Evolutionary conservation across 2,113 vertebrate species (phyloP).

Genomic region (Ammodytes dubius): DNA sequence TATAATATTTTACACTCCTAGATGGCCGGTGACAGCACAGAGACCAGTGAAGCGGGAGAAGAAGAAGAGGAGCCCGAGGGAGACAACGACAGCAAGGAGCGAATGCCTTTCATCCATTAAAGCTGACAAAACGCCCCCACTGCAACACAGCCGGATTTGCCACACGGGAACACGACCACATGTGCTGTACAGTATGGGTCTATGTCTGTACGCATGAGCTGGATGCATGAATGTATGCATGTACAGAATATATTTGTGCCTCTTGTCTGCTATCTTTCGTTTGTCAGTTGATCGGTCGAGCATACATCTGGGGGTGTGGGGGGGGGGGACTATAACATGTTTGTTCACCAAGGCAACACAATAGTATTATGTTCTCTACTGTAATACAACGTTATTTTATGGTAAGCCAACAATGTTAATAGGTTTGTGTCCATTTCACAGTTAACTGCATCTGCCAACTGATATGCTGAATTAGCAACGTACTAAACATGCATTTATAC

Average conservation of each 20-base stretch:
- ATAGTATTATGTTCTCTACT: constrained; percentile 54
- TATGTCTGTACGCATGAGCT: not conserved
- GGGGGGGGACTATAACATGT: constrained; percentile 52
- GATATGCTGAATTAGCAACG: constrained; percentile 7
- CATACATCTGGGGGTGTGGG: constrained; percentile 30
- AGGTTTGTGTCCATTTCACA: constrained; percentile 38
- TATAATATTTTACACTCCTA: constrained; percentile 69
- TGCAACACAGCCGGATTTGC: constrained; percentile 28
- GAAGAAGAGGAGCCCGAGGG: constrained; percentile 98
- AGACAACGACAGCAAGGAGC: constrained; percentile 96
- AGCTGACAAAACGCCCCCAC: not conserved
- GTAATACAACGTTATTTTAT: constrained; percentile 61
- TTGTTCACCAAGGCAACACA: constrained; percentile 76
- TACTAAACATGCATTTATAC: constrained; percentile 23
- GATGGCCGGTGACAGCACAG: constrained; percentile 99
- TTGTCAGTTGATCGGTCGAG: constrained; percentile 88
- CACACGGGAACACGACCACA: constrained; percentile 79
- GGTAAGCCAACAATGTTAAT: constrained; percentile 32
- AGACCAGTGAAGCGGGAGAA: constrained; percentile 98
- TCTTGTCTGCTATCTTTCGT: constrained; percentile 51
- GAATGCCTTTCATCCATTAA: constrained; percentile 99
- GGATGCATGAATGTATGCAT: constrained; percentile 67
- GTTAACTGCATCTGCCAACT: constrained; percentile 41
- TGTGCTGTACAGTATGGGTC: constrained; percentile 25
- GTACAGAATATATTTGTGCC: constrained; percentile 41